Evolutionary conservation across 2,797 vertebrate genomes (phyloP), one percentile per base, ranked within the genome.

Genomic region (Setipinna tenuifilis): DNA sequence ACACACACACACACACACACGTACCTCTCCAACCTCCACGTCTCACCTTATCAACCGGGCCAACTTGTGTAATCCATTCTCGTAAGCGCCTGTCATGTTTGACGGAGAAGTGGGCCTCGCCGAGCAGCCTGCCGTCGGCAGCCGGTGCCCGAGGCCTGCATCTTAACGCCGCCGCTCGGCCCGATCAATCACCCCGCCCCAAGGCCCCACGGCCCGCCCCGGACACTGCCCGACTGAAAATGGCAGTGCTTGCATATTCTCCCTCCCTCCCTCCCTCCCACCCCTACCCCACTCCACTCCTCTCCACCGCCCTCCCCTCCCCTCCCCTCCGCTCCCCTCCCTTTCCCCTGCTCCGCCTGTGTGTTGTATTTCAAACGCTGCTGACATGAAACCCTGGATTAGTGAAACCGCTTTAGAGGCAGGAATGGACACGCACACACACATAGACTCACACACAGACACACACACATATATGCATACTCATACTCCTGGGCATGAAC

Each of bases 51-150:
- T 93, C 92, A 88, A 84, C 84, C 83, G 83, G 85, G 83, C 84
- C 82, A 86, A 86, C 88, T 54, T 89, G 75, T 25, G 89, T 89
- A 85, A 91, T 90, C 85, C 88, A 90, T 92, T 89, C 85, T 62
- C 46, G 85, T 89, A 89, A 92, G 85, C 85, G 89, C 83, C 87
- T 84, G 87, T 87, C 90, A 89, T 93, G 90, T 92, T 89, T 92
- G 85, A 89, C 87, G 88, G 90, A 90, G 90, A 92, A 89, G 85
- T 91, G 87, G 91, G 92, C 94, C 91, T 87, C 82, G 59, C 87
- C 90, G 89, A 89, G 86, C 88, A 86, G 85, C 68, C 19, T 6
- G 65, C 28, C 25, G 31, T 71, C 31, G 61, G 31, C 68, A 75
- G 31, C 17, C 28, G 31, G 14, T 75, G 68, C 68, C 68, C 17